Conservation (phyloP, 2,113 vertebrate species). For the Stegostoma tigrinum region DNA sequence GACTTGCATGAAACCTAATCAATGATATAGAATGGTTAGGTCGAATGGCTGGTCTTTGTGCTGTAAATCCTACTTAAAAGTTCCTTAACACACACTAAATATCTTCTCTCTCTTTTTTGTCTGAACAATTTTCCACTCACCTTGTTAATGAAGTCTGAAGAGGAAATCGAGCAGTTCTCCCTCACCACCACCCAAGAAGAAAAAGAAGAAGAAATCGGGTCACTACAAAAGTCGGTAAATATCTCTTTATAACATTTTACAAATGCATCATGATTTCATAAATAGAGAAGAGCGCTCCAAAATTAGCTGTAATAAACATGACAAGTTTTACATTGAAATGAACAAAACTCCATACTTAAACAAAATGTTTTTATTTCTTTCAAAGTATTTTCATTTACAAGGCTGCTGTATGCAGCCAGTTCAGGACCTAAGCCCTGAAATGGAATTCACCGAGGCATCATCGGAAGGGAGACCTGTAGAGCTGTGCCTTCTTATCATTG, state of each 20-base stretch:
- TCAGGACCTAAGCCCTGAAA: neutral
- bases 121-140: neutral
- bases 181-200: conserved; percentile 89
- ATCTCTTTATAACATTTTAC: neutral
- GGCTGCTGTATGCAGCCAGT: neutral
- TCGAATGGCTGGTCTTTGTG: neutral
- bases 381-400: neutral
- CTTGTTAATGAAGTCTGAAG: conserved; percentile 49
- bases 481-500: neutral
- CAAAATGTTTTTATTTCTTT: neutral
- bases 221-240: conserved; percentile 84
- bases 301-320: neutral
- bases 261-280: neutral
- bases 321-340: neutral
- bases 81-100: neutral
- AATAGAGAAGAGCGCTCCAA: neutral
- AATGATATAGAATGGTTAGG: neutral
- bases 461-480: neutral
- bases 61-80: neutral
- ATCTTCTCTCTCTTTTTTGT: neutral
- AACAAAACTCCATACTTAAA: neutral
- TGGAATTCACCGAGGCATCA: neutral
- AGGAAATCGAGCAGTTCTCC: conserved; percentile 81
- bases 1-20: neutral
- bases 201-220: conserved; percentile 94